Evolutionary conservation across 1,140 invertebrate species (phyloP), one percentile per base, ranked within the genome.

Genomic region (Listronotus oregonensis): DNA sequence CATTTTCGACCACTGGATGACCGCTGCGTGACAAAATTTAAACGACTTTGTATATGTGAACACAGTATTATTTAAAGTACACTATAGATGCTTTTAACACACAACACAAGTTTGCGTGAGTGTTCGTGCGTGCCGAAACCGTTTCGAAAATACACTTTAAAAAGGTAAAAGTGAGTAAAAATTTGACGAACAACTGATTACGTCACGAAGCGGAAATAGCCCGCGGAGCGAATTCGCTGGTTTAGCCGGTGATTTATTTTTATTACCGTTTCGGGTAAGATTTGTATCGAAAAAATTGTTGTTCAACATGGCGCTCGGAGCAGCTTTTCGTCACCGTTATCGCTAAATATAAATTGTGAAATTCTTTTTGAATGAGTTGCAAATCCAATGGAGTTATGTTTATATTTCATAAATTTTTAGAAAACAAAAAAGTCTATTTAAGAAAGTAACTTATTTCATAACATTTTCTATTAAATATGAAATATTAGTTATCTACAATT

Each of bases 111-210:
- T 11, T 43, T 10, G 61, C 61, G 51, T 47, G 42, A 47, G 42
- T 46, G 12, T 40, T 27, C 34, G 52, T 64, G 61, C 61, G 61
- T 64, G 61, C 44, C 15, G 4, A 11, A 11, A 27, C 51, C 42
- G 46, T 34, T 56, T 64, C 31, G 37, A 56, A 55, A 56, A 55
- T 64, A 56, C 42, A 64, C 61, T 56, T 63, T 55, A 55, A 65
- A 65, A 65, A 64, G 63, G 63, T 49, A 57, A 57, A 64, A 65
- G 63, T 65, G 63, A 65, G 63, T 57, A 65, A 58, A 65, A 65
- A 65, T 65, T 65, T 65, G 63, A 65, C 63, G 63, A 65, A 65
- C 63, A 50, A 50, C 56, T 40, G 63, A 65, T 65, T 65, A 57
- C 63, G 63, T 65, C 63, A 65, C 14, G 51, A 43, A 43, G 14